Evolutionary conservation across 23 tunicate genomes (phyloP).

Genomic region (Oikopleura albicans): DNA sequence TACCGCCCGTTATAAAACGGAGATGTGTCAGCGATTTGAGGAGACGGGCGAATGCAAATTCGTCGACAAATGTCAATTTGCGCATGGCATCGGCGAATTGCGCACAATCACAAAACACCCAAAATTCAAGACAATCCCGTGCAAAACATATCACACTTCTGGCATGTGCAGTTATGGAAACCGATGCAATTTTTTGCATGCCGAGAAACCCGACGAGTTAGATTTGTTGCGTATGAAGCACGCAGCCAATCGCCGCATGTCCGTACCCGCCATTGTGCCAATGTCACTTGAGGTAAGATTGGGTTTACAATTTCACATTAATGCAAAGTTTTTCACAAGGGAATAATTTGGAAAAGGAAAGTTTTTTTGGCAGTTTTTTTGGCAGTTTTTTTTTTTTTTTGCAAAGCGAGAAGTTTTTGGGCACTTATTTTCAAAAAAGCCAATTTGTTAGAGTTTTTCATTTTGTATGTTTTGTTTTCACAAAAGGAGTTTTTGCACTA

Average conservation of each 20-base stretch:
- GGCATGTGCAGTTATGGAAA: not conserved
- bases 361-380: no score
- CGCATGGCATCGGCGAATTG: conserved; percentile 1
- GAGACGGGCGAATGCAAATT: not conserved
- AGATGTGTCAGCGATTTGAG: not conserved
- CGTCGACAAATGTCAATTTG: conserved; percentile 8
- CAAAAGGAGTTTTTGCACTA: no score
- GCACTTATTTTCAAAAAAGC: no score
- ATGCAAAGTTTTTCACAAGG: no score
- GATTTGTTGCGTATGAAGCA: not conserved
- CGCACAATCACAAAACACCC: conserved; percentile 8
- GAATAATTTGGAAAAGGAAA: no score
- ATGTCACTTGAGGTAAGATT: no score
- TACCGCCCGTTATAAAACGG: not conserved
- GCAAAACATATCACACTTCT: not conserved
- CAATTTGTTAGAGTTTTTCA: no score
- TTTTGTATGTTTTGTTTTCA: no score
- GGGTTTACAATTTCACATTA: no score
- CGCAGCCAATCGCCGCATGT: not conserved
- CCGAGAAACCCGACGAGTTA: not conserved
- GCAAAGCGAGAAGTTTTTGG: no score
- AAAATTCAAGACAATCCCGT: conserved; percentile 1
- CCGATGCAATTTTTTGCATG: conserved; percentile 6
- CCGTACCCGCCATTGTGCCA: not conserved
- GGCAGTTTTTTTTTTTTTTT: no score